A percentile compares a stretch with the other conserved stretches of the same genome.
phyloP scores from a whole-genome alignment of 2,888 invertebrate species.

The Eupithecia inturbata region DNA sequence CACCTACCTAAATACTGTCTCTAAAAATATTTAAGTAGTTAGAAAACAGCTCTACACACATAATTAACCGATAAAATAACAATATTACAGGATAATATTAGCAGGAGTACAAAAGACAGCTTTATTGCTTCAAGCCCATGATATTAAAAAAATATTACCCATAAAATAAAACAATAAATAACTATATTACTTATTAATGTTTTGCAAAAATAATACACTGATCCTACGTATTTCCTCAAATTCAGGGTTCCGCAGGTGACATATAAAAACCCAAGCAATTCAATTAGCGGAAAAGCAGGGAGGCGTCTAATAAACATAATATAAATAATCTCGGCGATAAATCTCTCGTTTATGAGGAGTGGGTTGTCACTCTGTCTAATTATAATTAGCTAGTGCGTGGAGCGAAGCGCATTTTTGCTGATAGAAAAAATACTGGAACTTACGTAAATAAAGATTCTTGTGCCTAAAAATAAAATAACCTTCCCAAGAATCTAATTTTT shows the following conservation, averaged over 20 bases:
- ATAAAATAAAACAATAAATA: no score
- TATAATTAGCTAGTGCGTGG: constrained; percentile 81
- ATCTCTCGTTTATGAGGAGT: constrained; percentile 83
- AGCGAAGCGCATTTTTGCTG: constrained; percentile 5
- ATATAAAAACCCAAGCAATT: constrained; percentile 81
- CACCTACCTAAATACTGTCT: no score
- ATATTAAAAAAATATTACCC: no score
- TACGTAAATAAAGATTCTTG: not conserved
- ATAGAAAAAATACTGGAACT: not conserved
- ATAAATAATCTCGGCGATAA: constrained; percentile 84
- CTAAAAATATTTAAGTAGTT: no score
- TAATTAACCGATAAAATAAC: no score
- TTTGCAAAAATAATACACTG: not conserved
- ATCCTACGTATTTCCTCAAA: not conserved
- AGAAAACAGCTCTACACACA: no score
- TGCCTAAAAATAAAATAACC: not conserved
- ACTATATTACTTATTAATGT: no score
- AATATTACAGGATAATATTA: no score
- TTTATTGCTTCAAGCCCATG: no score
- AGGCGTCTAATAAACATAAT: constrained; percentile 83
- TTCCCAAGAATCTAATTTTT: not conserved
- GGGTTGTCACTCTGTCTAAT: constrained; percentile 84
- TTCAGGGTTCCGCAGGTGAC: constrained; percentile 62
- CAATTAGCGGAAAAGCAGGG: constrained; percentile 82
- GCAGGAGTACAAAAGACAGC: no score